Percentiles rank a stretch among this genome's conserved stretches.
Conservation (phyloP, 2,113 vertebrate genomes). For the Oreochromis tanganicae region DNA sequence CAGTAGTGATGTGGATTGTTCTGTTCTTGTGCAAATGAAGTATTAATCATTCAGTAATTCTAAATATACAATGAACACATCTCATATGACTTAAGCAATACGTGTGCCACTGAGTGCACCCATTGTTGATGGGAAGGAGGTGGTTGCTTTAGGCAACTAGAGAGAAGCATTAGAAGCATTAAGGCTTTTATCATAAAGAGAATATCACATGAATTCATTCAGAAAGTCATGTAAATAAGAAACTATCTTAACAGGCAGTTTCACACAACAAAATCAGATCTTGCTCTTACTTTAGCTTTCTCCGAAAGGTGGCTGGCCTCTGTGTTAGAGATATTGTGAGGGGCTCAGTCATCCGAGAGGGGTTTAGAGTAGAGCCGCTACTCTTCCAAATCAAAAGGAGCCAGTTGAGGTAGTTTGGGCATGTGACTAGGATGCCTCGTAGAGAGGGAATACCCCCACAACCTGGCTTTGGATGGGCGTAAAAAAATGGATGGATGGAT, state of each 20-base stretch:
- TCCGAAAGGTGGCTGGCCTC: not conserved
- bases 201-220: not conserved
- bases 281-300: not conserved
- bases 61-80: not conserved
- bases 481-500: not conserved
- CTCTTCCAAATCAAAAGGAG: not conserved
- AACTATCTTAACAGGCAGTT: not conserved
- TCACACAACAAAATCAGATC: not conserved
- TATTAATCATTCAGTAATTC: not conserved
- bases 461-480: rapidly evolving
- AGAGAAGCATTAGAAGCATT: not conserved
- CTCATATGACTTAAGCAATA: not conserved
- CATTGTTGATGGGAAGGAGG: not conserved
- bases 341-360: not conserved
- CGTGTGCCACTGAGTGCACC: not conserved
- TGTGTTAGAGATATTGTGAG: not conserved
- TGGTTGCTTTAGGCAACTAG: not conserved
- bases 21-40: not conserved
- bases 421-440: not conserved
- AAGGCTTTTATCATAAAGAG: not conserved
- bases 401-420: not conserved
- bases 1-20: not conserved
- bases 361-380: not conserved
- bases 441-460: not conserved
- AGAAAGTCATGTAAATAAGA: not conserved